A percentile compares a stretch with the other conserved stretches of the same genome.
Conservation (phyloP, 2,888 invertebrate genomes). For the Mythimna lalbum region DNA sequence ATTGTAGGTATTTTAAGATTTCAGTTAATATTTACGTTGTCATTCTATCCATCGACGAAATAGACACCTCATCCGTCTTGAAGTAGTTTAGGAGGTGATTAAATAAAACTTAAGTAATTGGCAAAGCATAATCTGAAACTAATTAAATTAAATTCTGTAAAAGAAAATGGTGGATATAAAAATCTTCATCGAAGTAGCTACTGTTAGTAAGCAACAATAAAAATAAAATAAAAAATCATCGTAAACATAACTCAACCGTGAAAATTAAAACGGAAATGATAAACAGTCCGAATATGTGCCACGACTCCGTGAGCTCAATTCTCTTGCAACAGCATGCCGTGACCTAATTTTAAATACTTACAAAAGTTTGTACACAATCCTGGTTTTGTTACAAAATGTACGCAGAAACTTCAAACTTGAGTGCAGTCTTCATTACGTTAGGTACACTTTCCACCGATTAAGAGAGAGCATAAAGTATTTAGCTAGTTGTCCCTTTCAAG, state of each 20-base stretch:
- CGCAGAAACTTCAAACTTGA: neutral
- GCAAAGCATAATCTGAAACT: neutral
- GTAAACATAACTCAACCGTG: neutral
- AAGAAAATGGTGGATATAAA: neutral
- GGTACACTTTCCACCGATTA: no score
- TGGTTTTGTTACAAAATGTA: neutral
- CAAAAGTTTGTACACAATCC: neutral
- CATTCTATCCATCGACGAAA: neutral
- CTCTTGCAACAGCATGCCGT: conserved; percentile 15
- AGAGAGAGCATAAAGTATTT: neutral
- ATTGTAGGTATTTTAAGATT: neutral
- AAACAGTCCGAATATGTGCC: conserved; percentile 31
- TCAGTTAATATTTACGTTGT: neutral
- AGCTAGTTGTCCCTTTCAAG: no score
- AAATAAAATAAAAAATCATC: conserved; percentile 27
- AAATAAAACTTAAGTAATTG: neutral
- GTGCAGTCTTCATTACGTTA: neutral
- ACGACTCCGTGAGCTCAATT: conserved; percentile 12
- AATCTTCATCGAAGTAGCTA: neutral
- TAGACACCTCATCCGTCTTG: no score
- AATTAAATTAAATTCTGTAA: neutral
- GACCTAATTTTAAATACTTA: conserved; percentile 32
- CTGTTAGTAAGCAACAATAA: neutral
- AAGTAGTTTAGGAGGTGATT: neutral
- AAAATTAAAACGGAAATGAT: conserved; percentile 49